Percentiles rank a stretch among this genome's conserved stretches.
phyloP scores from a whole-genome alignment of 2,888 invertebrate species.

The Amphipyra berbera region DNA sequence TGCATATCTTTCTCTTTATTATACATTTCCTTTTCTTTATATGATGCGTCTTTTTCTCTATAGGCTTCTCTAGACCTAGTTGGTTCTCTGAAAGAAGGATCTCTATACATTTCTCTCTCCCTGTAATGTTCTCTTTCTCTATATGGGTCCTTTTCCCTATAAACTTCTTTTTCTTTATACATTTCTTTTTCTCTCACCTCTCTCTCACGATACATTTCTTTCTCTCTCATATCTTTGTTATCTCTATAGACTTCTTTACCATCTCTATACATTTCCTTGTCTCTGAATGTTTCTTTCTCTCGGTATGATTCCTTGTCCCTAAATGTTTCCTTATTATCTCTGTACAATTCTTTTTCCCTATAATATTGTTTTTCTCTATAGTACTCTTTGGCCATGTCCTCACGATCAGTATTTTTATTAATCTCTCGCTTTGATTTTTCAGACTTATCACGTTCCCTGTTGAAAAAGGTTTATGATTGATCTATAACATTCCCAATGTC shows the following conservation, averaged over 20 bases:
- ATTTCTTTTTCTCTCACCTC: slow-evolving; percentile 79
- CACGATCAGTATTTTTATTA: slow-evolving; percentile 79
- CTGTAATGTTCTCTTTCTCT: slow-evolving; percentile 84
- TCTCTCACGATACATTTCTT: slow-evolving; percentile 78
- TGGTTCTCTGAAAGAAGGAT: slow-evolving; percentile 73
- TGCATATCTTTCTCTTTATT: slow-evolving; percentile 78
- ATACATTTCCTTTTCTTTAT: slow-evolving; percentile 57
- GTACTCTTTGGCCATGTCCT: slow-evolving; percentile 85
- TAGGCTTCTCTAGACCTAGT: slow-evolving; percentile 74
- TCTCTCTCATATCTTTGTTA: slow-evolving; percentile 76
- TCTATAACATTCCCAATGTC: slow-evolving; percentile 73
- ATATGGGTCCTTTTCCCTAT: slow-evolving; percentile 81
- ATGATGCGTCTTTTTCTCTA: slow-evolving; percentile 72
- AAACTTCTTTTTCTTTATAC: slow-evolving; percentile 79
- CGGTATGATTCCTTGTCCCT: slow-evolving; percentile 77
- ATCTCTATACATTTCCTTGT: slow-evolving; percentile 73
- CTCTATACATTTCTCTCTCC: slow-evolving; percentile 78
- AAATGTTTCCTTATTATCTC: slow-evolving; percentile 75
- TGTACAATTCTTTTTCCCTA: slow-evolving; percentile 73
- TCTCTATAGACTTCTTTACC: slow-evolving; percentile 70
- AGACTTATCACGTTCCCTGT: slow-evolving; percentile 85
- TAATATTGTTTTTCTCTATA: slow-evolving; percentile 86
- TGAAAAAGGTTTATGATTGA: slow-evolving; percentile 74
- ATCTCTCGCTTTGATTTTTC: slow-evolving; percentile 83
- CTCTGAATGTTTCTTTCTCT: slow-evolving; percentile 73